Base-by-base conservation (phyloP, 1,140 invertebrate species). In the Drosophila biarmipes region DNA sequence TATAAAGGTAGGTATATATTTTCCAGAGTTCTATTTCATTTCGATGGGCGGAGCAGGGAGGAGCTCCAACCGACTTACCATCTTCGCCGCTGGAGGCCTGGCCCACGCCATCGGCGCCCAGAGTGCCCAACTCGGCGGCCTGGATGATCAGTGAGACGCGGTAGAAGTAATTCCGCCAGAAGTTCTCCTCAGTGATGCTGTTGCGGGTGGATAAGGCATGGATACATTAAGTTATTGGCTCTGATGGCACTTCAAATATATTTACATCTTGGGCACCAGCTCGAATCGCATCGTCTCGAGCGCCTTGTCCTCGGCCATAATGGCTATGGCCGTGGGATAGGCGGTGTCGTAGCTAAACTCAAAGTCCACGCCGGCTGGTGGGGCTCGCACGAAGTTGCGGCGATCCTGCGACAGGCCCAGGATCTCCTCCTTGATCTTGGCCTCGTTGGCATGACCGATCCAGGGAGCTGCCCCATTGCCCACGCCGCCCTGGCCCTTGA, bases 141-240 rank as follows among this genome's bases (percentile, higher is more conserved):
- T 99, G 98, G 91, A 98, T 98, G 86, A 99, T 97, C 29, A 99
- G 95, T 75, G 97, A 98, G 66, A 99, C 97, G 91, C 98, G 97
- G 93, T 99, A 99, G 94, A 99, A 99, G 93, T 99, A 99, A 94
- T 99, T 99, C 85, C 98, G 95, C 99, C 98, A 99, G 93, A 99
- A 99, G 90, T 96, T 97, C 93, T 99, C 98, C 94, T 99, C 99
- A 89, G 96, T 98, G 87, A 99, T 97, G 90, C 98, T 99, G 92
- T 53, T 37, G 7, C 3, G 3, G 0, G 29, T 1, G 1, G 7
- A 31, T 10, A 31, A 2, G 2, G 8, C 3, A 24, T 24, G 2
- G 11, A 29, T 21, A 5, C 11, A 17, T 42, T 10, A 24, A 14
- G 5, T 7, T 4, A 29, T 34, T 17, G 5, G 35, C 8, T 34